These are phyloP conservation scores for Hippocampus barbouri DNA, from an alignment of 2,113 vertebrate species.

Conservation along the genomic window DNA sequence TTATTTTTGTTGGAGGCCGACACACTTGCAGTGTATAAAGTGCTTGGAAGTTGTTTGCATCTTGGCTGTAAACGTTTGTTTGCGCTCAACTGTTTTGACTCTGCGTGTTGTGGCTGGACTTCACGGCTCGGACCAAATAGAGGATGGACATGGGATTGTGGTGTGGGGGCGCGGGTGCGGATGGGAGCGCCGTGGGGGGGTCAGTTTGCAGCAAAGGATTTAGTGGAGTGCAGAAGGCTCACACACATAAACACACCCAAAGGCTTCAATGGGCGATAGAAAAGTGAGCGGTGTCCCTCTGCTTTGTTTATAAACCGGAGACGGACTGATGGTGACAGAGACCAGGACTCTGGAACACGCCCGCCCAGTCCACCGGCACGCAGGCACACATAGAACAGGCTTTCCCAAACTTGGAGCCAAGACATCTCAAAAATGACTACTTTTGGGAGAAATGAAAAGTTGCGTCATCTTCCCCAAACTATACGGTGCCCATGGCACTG, in stretches of 20 bases:
- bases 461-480: too few species aligned
- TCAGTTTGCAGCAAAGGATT: constrained; percentile 28
- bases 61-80: constrained; percentile 22
- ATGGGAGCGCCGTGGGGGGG: not conserved
- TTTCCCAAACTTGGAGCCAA: not conserved
- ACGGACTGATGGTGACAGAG: constrained; percentile 56
- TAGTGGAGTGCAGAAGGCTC: constrained; percentile 30
- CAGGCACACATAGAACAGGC: not conserved
- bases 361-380: constrained; percentile 14
- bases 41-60: constrained; percentile 1
- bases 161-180: not conserved
- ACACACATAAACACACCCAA: constrained; percentile 16
- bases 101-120: constrained; percentile 42
- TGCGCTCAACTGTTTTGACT: constrained; percentile 27
- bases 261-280: constrained; percentile 31
- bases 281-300: constrained; percentile 35
- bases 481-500: too few species aligned
- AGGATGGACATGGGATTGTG: not conserved
- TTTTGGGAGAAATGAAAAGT: not conserved
- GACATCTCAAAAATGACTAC: not conserved
- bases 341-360: constrained; percentile 52
- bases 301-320: constrained; percentile 58
- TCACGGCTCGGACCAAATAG: constrained; percentile 4
- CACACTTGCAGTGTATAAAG: not conserved
- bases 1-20: not conserved